phyloP scores from a whole-genome alignment of 2,797 vertebrate genomes.

The Pteropus rufus region DNA sequence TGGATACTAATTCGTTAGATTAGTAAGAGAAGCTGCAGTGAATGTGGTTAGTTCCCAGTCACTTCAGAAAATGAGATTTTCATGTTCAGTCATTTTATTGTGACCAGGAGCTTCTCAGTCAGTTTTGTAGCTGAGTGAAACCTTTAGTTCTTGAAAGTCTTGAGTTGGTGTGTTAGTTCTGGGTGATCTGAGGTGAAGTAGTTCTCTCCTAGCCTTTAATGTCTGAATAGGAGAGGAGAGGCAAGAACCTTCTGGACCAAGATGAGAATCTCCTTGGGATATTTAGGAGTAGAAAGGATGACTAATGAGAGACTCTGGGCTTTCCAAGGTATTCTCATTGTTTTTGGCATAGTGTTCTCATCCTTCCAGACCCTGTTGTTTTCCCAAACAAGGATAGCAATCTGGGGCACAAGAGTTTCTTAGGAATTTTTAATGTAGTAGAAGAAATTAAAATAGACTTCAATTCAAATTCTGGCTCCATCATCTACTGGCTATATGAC shows the following conservation, averaged over 20 bases:
- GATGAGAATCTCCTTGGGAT: background rate
- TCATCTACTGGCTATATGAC: background rate
- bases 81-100: background rate
- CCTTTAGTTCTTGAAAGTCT: background rate
- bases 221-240: background rate
- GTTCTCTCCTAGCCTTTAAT: background rate
- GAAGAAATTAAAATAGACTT: slow-evolving; percentile 8
- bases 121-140: background rate
- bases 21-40: background rate
- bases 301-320: background rate
- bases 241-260: background rate
- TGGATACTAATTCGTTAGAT: background rate
- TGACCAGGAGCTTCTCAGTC: background rate
- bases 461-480: background rate
- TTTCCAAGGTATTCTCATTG: background rate
- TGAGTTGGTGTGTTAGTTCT: background rate
- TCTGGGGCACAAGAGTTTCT: background rate
- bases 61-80: background rate
- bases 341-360: background rate
- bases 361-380: background rate
- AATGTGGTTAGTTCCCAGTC: background rate
- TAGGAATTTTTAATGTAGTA: slow-evolving; percentile 6
- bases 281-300: background rate
- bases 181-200: background rate
- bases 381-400: background rate